phyloP scores from a whole-genome alignment of 1,140 invertebrate genomes.

The Apolygus lucorum region DNA sequence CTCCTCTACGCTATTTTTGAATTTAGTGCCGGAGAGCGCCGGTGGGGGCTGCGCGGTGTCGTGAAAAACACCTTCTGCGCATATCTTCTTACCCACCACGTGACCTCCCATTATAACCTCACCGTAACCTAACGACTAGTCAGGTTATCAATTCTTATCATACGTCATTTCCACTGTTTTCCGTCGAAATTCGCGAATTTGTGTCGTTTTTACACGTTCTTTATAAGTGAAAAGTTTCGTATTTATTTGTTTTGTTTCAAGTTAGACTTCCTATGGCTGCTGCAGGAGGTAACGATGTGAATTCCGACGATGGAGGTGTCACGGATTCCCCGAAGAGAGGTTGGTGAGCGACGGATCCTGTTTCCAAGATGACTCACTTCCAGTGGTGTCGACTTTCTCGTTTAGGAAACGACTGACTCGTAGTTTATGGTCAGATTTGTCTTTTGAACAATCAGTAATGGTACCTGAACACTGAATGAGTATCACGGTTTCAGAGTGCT shows the following conservation, averaged over 20 bases:
- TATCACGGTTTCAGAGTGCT: too few species aligned
- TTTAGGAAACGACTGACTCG: too few species aligned
- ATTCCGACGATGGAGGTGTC: conserved; percentile 29
- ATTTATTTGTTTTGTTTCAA: too few species aligned
- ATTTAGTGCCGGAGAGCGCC: conserved; percentile 25
- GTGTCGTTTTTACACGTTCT: neutral
- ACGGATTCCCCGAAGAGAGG: conserved; percentile 36
- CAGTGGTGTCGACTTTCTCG: too few species aligned
- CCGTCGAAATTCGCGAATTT: neutral
- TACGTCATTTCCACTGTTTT: too few species aligned
- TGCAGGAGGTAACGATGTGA: neutral
- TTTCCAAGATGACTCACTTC: too few species aligned
- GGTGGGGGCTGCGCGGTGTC: conserved; percentile 10
- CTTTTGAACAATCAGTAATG: too few species aligned
- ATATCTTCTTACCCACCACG: conserved; percentile 30
- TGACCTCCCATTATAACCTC: neutral
- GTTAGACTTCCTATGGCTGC: too few species aligned
- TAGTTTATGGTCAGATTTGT: too few species aligned
- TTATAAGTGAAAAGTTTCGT: too few species aligned
- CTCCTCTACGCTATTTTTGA: conserved; percentile 33
- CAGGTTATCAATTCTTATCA: conserved; percentile 6
- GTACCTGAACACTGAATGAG: too few species aligned
- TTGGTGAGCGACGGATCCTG: conserved; percentile 18
- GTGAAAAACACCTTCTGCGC: conserved; percentile 23
- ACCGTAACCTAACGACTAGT: neutral